These are phyloP conservation scores for Sturnus vulgaris DNA, from an alignment of 2,113 vertebrate genomes.

Conservation along the genomic window DNA sequence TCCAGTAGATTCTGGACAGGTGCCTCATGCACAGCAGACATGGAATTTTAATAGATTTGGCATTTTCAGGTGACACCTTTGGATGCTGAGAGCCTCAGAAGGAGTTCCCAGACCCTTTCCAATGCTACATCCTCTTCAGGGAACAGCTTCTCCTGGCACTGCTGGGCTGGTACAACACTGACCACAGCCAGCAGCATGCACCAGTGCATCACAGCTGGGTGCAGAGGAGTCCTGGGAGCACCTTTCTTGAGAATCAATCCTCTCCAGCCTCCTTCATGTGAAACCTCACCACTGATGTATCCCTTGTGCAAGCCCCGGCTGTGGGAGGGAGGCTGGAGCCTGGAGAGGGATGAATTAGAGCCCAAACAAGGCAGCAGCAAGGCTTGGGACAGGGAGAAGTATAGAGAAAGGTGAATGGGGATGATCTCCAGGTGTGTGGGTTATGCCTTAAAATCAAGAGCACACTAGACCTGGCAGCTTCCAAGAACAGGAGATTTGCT, in stretches of 20 bases:
- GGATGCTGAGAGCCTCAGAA: not conserved
- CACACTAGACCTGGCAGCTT: not conserved
- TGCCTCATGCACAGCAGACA: not conserved
- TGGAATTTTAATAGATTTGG: not conserved
- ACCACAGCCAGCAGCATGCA: not conserved
- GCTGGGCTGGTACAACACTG: not conserved
- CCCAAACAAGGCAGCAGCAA: not conserved
- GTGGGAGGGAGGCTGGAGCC: not conserved
- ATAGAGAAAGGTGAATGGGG: not conserved
- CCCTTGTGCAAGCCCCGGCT: not conserved
- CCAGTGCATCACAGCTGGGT: not conserved
- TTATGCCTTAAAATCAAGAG: not conserved
- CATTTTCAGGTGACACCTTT: not conserved
- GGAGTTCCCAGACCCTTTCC: not conserved
- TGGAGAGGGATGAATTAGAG: not conserved
- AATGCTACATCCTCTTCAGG: not conserved
- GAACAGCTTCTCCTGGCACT: not conserved
- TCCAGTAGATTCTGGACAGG: not conserved
- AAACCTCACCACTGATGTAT: not conserved
- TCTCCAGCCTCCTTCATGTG: not conserved
- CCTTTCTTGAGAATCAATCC: not conserved
- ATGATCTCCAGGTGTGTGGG: not conserved
- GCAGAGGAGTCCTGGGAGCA: not conserved
- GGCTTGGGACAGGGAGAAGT: not conserved
- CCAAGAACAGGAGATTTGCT: not conserved